Evolutionary conservation across 2,797 vertebrate species (phyloP).

Genomic region (Glossophaga mutica): DNA sequence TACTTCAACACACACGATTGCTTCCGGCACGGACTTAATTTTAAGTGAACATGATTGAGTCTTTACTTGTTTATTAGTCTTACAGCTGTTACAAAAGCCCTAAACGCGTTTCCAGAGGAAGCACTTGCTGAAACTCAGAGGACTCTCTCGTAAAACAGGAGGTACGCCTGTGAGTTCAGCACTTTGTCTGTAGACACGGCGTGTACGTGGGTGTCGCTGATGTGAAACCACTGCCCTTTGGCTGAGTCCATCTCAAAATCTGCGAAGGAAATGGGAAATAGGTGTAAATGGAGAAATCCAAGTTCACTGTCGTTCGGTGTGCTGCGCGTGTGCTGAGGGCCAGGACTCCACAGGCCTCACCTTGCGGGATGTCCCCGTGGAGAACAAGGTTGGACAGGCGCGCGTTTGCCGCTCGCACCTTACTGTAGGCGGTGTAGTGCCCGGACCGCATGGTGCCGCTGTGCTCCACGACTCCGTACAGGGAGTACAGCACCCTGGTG

Average conservation of each 20-base stretch:
- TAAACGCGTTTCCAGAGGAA: background rate
- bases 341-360: conserved; percentile 73
- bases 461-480: conserved; percentile 97
- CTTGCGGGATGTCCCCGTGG: conserved; percentile 79
- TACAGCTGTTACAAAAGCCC: conserved; percentile 42
- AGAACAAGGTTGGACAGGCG: conserved; percentile 80
- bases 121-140: conserved; percentile 64
- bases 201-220: conserved; percentile 93
- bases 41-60: conserved; percentile 57
- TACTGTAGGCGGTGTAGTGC: conserved; percentile 96
- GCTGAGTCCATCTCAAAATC: conserved; percentile 78
- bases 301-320: background rate
- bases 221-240: conserved; percentile 94
- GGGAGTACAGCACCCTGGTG: conserved; percentile 88
- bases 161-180: conserved; percentile 94
- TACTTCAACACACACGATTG: conserved; percentile 64
- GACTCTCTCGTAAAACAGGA: conserved; percentile 96
- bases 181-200: conserved; percentile 89
- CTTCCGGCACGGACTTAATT: conserved; percentile 49
- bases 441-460: conserved; percentile 97
- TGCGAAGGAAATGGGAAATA: conserved; percentile 59
- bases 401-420: conserved; percentile 82
- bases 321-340: background rate
- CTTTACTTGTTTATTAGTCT: conserved; percentile 38
- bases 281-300: background rate